phyloP scores from a whole-genome alignment of 1,140 invertebrate species.

The Ceratitis capitata region DNA sequence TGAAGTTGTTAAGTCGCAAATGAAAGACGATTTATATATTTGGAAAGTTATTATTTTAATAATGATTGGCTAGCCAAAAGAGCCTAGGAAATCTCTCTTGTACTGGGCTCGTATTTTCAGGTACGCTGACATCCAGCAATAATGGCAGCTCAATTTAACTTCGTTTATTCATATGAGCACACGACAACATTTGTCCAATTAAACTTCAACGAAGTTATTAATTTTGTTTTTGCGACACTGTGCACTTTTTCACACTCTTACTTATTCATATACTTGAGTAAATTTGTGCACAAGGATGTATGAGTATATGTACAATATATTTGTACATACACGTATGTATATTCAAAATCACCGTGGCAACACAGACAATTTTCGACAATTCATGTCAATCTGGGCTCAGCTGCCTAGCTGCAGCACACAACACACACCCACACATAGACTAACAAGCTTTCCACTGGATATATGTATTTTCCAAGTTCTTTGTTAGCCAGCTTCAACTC shows the following conservation, averaged over 20 bases:
- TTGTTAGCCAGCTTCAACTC: not conserved
- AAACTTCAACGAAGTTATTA: not conserved
- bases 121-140: too few relatives aligned
- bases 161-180: too few relatives aligned
- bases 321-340: not conserved
- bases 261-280: not conserved
- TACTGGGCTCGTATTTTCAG: too few relatives aligned
- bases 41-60: too few relatives aligned
- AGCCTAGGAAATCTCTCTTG: too few relatives aligned
- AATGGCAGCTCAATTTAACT: too few relatives aligned
- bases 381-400: not conserved
- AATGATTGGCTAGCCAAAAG: too few relatives aligned
- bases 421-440: not conserved
- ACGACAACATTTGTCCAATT: too few relatives aligned
- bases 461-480: not conserved
- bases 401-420: not conserved
- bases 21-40: too few relatives aligned
- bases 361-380: constrained; percentile 18
- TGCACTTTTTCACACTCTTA: not conserved
- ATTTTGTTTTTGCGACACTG: not conserved
- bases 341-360: not conserved
- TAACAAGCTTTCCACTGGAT: not conserved
- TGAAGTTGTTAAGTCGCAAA: too few relatives aligned
- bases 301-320: not conserved
- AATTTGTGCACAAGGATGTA: not conserved